Evolutionary conservation across 1,140 invertebrate species (phyloP), one percentile per base, ranked within the genome.

Genomic region (Drosophila novamexicana): DNA sequence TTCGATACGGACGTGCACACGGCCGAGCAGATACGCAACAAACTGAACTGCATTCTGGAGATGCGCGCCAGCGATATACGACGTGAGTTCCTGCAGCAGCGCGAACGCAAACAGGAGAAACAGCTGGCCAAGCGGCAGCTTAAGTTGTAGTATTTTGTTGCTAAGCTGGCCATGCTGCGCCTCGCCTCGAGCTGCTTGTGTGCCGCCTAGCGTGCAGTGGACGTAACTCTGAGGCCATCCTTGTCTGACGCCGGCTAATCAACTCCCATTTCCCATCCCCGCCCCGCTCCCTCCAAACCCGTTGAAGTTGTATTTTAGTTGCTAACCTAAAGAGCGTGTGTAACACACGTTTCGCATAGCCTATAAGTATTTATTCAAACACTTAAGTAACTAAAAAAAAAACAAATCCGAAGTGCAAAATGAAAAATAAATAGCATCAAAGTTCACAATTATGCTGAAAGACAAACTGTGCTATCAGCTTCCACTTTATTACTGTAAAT

Each of bases 41-140:
- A 98, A 94, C 94, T 98, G 2, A 97, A 97, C 93, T 95, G 97
- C 63, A 98, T 98, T 70, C 91, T 98, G 59, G 96, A 98, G 79
- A 93, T 98, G 68, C 93, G 96, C 66, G 96, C 96, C 22, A 97
- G 96, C 91, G 93, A 94, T 6, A 95, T 95, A 49, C 93, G 97
- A 39, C 95, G 96, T 80, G 97, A 98, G 90, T 98, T 96, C 86
- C 71, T 92, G 45, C 83, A 96, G 34, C 92, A 94, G 36, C 93
- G 94, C 58, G 94, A 95, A 81, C 94, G 94, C n/a, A 96, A 95
- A 90, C 92, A 93, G 40, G 93, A 94, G 45, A 93, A 94, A 72
- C 80, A 79, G 75, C 75, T 71, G 49, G 70, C 72, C 14, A 92
- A 92, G 58, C 84, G 90, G 29, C 90, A 91, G 65, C 74, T 90